Evolutionary conservation across 2,113 vertebrate species (phyloP), one percentile per base, ranked within the genome.

Genomic region (Varanus komodoensis): DNA sequence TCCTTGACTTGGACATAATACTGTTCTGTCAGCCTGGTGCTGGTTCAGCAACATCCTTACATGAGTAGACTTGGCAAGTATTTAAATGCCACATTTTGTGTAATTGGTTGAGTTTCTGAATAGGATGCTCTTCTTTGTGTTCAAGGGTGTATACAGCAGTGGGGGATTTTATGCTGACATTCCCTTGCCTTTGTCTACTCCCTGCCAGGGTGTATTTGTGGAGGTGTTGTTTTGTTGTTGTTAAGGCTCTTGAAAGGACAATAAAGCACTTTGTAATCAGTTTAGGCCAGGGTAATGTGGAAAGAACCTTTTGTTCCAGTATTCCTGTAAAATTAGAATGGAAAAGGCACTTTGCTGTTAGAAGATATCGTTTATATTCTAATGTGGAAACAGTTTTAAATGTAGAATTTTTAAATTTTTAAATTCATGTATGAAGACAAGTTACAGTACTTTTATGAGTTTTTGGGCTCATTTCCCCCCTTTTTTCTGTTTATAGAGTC

Each of bases 21-120:
- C 88, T 74, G 75, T 88, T 93, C 95, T 96, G 95, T 96, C 90
- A 93, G 0, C 2, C 0, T 3, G 3, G 67, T 94, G 96, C 96
- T 97, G 93, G 94, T 95, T 97, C 96, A 97, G 96, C 96, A 97
- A 92, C 92, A 89, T 97, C 93, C 93, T 92, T 95, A 86, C 94
- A 95, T 93, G 92, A 90, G 34, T 89, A 82, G 57, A 61, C 93
- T 95, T 96, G 95, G 95, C 96, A 96, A 95, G 95, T 94, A 96
- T 94, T 88, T 96, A 93, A 97, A 97, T 95, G 94, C 93, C 89
- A 90, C 75, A 0, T 95, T 95, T 96, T 94, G 89, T 96, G 93
- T 96, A 93, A 93, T 96, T 94, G 89, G 92, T 88, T 93, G 89
- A 93, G 87, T 88, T 94, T 93, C 93, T 95, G 94, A 94, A 96